phyloP scores from a whole-genome alignment of 2,888 invertebrate species.

The Epinotia demarniana region DNA sequence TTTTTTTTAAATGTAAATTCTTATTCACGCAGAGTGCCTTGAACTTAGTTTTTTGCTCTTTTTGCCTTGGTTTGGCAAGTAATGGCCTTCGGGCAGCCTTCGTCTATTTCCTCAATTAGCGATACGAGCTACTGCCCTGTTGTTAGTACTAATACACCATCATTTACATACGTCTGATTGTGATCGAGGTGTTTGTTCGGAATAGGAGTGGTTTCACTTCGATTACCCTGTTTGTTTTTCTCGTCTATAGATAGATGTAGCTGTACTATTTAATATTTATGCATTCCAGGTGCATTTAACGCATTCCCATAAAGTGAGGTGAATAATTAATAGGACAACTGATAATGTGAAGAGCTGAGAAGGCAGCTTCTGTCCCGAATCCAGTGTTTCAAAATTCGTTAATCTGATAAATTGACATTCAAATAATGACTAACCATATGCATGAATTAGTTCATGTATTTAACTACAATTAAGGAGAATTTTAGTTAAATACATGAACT shows the following conservation, averaged over 20 bases:
- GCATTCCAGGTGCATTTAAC: neutral
- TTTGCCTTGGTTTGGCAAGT: slow-evolving; percentile 72
- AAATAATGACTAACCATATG: neutral
- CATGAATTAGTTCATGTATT: too few species aligned
- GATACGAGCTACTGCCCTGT: slow-evolving; percentile 50
- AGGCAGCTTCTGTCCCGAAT: too few species aligned
- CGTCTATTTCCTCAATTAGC: slow-evolving; percentile 76
- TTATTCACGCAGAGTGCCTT: slow-evolving; percentile 71
- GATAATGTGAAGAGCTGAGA: too few species aligned
- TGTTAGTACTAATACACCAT: slow-evolving; percentile 42
- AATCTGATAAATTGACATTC: neutral
- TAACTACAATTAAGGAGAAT: too few species aligned
- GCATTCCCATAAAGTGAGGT: neutral
- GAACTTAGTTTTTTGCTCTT: slow-evolving; percentile 63
- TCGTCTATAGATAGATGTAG: neutral
- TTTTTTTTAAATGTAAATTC: slow-evolving; percentile 63
- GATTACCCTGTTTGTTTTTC: slow-evolving; percentile 4
- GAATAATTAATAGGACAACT: neutral
- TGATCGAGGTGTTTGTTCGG: slow-evolving; percentile 23
- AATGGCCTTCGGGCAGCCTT: slow-evolving; percentile 70
- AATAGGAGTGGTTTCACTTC: slow-evolving; percentile 24
- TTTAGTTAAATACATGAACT: too few species aligned
- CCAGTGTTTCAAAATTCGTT: too few species aligned
- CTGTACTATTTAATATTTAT: neutral
- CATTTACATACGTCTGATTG: slow-evolving; percentile 43